Conservation (phyloP, 2,113 vertebrate genomes). For the Macquaria ambigua region DNA sequence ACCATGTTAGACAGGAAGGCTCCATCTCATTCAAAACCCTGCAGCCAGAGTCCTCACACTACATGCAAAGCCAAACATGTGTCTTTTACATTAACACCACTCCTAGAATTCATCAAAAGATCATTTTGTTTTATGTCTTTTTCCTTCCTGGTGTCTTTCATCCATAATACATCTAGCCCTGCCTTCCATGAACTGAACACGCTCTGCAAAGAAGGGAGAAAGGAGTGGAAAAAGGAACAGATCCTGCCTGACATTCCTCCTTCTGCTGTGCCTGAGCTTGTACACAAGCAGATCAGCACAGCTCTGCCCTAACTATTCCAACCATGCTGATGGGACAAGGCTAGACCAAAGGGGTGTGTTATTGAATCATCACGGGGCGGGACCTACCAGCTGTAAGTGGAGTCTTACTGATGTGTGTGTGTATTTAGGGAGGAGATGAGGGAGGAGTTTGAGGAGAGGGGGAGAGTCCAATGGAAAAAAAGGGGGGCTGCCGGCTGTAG, state of each 20-base stretch:
- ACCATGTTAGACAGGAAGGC: not conserved
- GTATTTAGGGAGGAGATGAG: slow-evolving; percentile 53
- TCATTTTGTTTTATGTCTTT: not conserved
- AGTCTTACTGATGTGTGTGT: slow-evolving; percentile 32
- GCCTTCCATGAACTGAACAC: not conserved
- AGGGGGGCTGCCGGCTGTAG: slow-evolving; percentile 65
- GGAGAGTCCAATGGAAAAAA: slow-evolving; percentile 70
- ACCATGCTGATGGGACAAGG: slow-evolving; percentile 62
- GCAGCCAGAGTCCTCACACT: not conserved
- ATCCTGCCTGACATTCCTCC: slow-evolving; percentile 77
- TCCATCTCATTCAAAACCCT: not conserved
- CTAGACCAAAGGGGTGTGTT: slow-evolving; percentile 56
- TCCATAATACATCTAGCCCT: slow-evolving; percentile 2
- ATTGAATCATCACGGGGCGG: slow-evolving; percentile 34
- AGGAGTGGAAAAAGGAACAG: slow-evolving; percentile 50
- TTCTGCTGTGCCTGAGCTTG: slow-evolving; percentile 79
- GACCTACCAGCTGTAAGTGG: slow-evolving; percentile 45
- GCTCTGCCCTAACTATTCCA: slow-evolving; percentile 62
- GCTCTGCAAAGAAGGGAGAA: slow-evolving; percentile 1
- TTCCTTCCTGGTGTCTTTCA: not conserved
- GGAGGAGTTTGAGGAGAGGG: slow-evolving; percentile 64
- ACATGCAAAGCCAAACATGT: not conserved
- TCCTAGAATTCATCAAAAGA: not conserved
- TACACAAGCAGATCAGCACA: slow-evolving; percentile 57
- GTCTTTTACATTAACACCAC: not conserved